Percentiles rank a stretch among this genome's conserved stretches.
Evolutionary conservation across 2,113 vertebrate species (phyloP).

Genomic region (Hiodon alosoides): DNA sequence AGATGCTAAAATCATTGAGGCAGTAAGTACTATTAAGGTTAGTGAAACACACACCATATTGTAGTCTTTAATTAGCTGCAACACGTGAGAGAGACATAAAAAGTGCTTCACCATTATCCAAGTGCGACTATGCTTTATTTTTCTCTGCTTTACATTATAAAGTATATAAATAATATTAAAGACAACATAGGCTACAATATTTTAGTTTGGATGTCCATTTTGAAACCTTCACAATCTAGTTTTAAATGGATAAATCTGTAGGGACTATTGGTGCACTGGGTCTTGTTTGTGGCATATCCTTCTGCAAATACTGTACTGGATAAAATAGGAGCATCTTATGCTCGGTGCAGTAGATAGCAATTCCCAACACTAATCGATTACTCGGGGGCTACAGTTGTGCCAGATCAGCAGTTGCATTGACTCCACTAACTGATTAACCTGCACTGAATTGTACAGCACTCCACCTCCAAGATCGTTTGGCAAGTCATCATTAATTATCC

Average conservation of each 20-base stretch:
- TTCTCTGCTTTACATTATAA: not conserved
- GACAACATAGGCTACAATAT: too few species aligned
- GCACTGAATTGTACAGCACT: constrained; percentile 34
- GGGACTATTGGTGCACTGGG: too few species aligned
- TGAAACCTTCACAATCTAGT: too few species aligned
- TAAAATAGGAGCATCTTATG: not conserved
- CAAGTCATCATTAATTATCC: constrained; percentile 38
- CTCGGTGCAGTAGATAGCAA: not conserved
- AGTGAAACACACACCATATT: not conserved
- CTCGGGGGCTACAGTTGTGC: constrained; percentile 24
- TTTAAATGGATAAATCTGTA: too few species aligned
- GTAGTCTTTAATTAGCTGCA: not conserved
- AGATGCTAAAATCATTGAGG: not conserved
- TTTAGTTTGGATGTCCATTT: too few species aligned
- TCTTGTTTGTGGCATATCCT: not conserved
- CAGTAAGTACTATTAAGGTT: not conserved
- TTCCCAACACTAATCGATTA: constrained; percentile 35
- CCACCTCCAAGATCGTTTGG: constrained; percentile 24
- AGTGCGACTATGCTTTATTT: not conserved
- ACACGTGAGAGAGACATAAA: not conserved
- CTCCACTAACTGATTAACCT: constrained; percentile 40
- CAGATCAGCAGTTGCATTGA: constrained; percentile 39
- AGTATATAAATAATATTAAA: not conserved
- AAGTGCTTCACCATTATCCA: not conserved
- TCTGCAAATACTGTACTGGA: not conserved